Base-by-base conservation (phyloP, 1,140 invertebrate genomes). In the Drosophila elegans region DNA sequence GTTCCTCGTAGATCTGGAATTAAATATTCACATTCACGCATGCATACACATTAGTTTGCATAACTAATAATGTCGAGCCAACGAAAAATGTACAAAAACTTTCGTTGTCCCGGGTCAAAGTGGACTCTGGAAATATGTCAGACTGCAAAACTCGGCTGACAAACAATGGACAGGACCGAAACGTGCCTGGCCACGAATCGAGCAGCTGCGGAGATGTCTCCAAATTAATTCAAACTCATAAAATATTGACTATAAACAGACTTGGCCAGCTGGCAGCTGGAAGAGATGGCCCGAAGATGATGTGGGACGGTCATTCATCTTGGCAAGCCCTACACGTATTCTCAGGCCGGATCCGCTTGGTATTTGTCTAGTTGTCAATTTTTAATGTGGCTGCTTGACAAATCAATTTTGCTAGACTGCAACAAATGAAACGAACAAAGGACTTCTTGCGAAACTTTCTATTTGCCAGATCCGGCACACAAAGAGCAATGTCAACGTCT, bases 201-300 rank as follows among this genome's bases (percentile, higher is more conserved):
- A 64, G 41, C 81, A 85, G 81, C 82, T 86, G 82, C 84, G 48
- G 57, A 80, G 75, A 80, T 83, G 76, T 83, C 79, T 80, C 74
- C 68, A 83, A 89, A 89, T 89, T 89, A 89, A 89, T 89, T 89
- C 85, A 78, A 78, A 80, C 84, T 89, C 77, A 85, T 89, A 80
- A 89, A 89, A 89, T 89, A 89, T 89, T 89, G 81, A 89, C 74
- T 71, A 78, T 75, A 78, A 81, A 80, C 54, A 61, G 63, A 29
- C 52, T 39, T 57, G 54, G 46, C 39, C 49, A 39, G 51, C 66
- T 21, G 16, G 16, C 52, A 69, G 66, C 44, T 74, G 69, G 34
- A 29, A 21, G 16, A 21, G 16, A 21, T 21, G 16, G 16, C 29
- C 6, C 7, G 12, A 13, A 55, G 66, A 74, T 81, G 80, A 64